A percentile compares a stretch with the other conserved stretches of the same genome.
These are phyloP conservation scores for Flabesymbios commensalis DNA, from an alignment of 2,888 invertebrate genomes.

Conservation along the genomic window DNA sequence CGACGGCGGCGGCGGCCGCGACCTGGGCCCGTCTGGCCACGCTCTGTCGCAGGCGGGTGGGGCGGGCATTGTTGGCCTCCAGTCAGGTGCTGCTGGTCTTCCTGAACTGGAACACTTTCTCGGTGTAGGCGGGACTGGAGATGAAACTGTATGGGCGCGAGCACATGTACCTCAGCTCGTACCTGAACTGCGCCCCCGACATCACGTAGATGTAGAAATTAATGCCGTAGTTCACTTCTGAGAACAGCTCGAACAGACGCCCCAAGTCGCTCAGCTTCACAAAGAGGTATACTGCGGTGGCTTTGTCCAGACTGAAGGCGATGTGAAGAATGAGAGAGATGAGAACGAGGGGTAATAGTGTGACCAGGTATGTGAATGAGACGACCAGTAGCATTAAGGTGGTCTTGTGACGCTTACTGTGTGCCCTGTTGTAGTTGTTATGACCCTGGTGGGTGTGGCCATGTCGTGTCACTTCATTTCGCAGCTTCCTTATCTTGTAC, in stretches of 20 bases:
- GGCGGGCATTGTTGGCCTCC: neutral
- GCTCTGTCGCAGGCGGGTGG: neutral
- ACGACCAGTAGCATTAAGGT: slow-evolving; percentile 48
- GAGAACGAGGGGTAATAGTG: slow-evolving; percentile 43
- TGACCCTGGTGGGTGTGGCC: neutral
- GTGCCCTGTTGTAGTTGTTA: neutral
- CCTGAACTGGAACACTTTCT: slow-evolving; percentile 22
- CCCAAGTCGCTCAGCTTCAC: slow-evolving; percentile 33
- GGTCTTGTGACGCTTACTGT: slow-evolving; percentile 36
- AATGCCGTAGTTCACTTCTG: slow-evolving; percentile 44
- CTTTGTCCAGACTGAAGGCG: slow-evolving; percentile 24
- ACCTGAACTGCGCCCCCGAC: slow-evolving; percentile 46
- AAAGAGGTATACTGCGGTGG: slow-evolving; percentile 25
- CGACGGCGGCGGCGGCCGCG: no score
- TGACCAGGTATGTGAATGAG: slow-evolving; percentile 46
- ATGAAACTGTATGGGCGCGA: slow-evolving; percentile 12
- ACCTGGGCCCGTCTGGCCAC: neutral
- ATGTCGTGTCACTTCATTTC: slow-evolving; percentile 11
- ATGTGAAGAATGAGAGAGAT: slow-evolving; percentile 42
- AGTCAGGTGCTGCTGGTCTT: slow-evolving; percentile 9
- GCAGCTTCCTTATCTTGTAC: slow-evolving; percentile 39
- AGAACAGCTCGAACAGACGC: slow-evolving; percentile 39
- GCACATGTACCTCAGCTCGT: slow-evolving; percentile 40
- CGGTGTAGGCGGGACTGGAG: slow-evolving; percentile 13
- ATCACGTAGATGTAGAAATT: slow-evolving; percentile 54